Evolutionary conservation across 2,113 vertebrate species (phyloP).

Genomic region (Rhagologus leucostigma): DNA sequence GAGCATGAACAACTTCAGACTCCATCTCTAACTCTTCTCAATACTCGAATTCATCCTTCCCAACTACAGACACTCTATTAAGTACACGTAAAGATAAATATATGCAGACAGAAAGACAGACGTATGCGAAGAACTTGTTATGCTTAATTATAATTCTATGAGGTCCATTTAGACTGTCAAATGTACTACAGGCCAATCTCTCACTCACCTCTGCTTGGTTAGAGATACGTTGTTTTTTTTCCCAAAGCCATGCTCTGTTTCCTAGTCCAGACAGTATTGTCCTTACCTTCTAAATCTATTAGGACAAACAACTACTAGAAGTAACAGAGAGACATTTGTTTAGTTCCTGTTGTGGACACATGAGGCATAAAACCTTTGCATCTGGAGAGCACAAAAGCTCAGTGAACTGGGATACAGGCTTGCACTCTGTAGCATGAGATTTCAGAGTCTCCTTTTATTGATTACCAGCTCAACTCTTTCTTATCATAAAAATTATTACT

Average conservation of each 20-base stretch:
- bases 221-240: not conserved
- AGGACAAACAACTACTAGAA: not conserved
- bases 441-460: not conserved
- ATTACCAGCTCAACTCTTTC: not conserved
- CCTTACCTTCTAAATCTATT: conserved; percentile 2
- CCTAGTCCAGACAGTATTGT: not conserved
- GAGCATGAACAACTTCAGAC: not conserved
- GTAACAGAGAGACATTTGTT: not conserved
- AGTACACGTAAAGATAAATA: not conserved
- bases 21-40: not conserved
- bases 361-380: not conserved
- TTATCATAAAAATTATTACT: not conserved
- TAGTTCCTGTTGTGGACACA: not conserved
- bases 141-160: not conserved
- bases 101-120: not conserved
- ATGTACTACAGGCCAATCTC: not conserved
- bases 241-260: not conserved
- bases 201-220: not conserved
- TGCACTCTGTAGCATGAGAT: not conserved
- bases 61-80: not conserved
- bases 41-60: not conserved
- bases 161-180: not conserved
- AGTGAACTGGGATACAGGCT: not conserved
- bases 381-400: not conserved
- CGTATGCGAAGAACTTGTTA: not conserved